Conservation (phyloP, 2,888 invertebrate genomes). For the Alcis repandata region DNA sequence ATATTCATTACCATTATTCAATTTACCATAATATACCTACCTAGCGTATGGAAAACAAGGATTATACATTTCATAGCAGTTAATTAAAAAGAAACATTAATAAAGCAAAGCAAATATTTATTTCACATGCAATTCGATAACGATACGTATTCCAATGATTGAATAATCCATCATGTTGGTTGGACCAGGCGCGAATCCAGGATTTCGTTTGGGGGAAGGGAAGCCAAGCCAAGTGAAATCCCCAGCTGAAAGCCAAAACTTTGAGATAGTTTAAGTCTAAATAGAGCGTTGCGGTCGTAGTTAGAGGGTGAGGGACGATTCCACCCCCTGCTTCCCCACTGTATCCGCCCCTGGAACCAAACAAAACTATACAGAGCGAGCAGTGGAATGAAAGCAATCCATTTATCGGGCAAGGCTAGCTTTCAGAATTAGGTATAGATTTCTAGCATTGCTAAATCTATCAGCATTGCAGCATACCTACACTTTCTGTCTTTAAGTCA, state of each 20-base stretch:
- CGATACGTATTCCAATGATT: constrained; percentile 2
- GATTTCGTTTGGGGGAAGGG: no score
- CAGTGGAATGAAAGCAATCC: constrained; percentile 9
- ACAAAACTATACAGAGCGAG: neutral
- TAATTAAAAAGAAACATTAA: neutral
- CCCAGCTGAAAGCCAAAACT: no score
- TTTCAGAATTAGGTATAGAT: constrained; percentile 3
- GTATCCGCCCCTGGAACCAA: no score
- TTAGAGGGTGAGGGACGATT: no score
- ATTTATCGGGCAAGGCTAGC: constrained; percentile 18
- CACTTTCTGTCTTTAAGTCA: neutral
- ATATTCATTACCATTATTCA: no score
- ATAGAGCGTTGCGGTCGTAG: no score
- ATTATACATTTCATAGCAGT: neutral
- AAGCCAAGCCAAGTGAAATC: no score
- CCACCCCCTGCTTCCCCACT: no score
- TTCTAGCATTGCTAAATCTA: constrained; percentile 14
- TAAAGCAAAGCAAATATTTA: neutral
- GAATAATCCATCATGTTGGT: neutral
- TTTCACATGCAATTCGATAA: neutral
- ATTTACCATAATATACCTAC: no score
- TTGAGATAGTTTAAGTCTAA: no score
- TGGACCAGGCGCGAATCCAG: no score
- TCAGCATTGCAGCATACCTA: neutral
- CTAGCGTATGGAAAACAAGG: neutral